phyloP scores from a whole-genome alignment of 2,113 vertebrate genomes.

The Protobothrops mucrosquamatus region DNA sequence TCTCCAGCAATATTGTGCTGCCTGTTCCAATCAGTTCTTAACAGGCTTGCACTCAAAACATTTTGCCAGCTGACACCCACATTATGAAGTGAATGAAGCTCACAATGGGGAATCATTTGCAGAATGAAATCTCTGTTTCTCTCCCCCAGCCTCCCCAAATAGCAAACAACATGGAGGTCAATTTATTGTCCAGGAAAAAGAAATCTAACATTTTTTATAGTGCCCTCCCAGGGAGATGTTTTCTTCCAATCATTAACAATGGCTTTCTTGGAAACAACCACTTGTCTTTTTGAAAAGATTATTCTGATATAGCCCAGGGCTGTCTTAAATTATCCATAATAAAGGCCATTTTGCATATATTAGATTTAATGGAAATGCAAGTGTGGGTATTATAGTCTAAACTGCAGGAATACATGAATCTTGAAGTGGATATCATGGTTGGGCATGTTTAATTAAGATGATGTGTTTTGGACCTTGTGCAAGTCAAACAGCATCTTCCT shows the following conservation, averaged over 20 bases:
- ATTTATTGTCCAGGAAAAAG: background rate
- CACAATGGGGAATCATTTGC: background rate
- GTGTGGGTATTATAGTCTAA: background rate
- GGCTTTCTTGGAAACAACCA: background rate
- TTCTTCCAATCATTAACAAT: background rate
- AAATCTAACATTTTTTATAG: background rate
- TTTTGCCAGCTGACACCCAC: slow-evolving; percentile 2
- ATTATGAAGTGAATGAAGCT: background rate
- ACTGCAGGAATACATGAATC: background rate
- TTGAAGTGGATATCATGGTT: background rate
- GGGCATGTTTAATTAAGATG: background rate
- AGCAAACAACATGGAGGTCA: background rate
- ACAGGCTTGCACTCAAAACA: slow-evolving; percentile 3
- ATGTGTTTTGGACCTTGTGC: background rate
- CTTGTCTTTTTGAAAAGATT: background rate
- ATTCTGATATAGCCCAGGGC: background rate
- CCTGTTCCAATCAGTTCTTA: background rate
- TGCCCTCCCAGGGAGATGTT: background rate
- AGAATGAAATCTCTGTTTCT: background rate
- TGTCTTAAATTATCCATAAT: background rate
- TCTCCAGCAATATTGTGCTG: background rate
- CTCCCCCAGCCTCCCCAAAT: background rate
- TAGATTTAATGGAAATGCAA: background rate
- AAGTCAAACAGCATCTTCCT: background rate
- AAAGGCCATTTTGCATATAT: background rate